These are phyloP conservation scores for Parnassius apollo DNA, from an alignment of 2,888 invertebrate species.

Conservation along the genomic window DNA sequence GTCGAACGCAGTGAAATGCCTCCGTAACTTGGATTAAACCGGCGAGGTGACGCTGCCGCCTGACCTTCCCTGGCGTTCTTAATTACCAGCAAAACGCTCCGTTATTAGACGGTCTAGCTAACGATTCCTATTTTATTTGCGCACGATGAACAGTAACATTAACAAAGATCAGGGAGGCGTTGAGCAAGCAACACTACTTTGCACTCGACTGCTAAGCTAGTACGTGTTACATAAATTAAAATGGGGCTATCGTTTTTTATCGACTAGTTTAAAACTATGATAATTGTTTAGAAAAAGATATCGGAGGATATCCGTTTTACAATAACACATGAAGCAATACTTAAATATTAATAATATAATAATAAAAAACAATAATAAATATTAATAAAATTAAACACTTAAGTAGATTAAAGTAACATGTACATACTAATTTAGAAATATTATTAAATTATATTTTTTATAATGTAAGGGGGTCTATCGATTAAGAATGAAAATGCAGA, in stretches of 20 bases:
- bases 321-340: no score
- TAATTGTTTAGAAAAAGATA: no score
- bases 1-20: constrained; percentile 61
- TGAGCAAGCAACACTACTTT: constrained; percentile 55
- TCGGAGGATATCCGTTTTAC: no score
- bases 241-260: constrained; percentile 26
- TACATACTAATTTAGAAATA: no score
- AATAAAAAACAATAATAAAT: no score
- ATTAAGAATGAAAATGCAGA: no score
- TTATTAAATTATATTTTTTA: no score
- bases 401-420: no score
- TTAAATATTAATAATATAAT: no score
- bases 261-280: constrained; percentile 5
- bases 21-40: constrained; percentile 65
- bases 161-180: constrained; percentile 53
- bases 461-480: no score
- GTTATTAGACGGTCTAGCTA: constrained; percentile 58
- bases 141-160: constrained; percentile 64
- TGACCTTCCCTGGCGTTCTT: constrained; percentile 66
- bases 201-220: constrained; percentile 48
- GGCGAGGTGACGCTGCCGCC: constrained; percentile 40
- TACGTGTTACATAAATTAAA: constrained; percentile 44
- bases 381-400: no score
- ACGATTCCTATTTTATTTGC: constrained; percentile 67
- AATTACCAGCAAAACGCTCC: constrained; percentile 76